Evolutionary conservation across 2,797 vertebrate species (phyloP).

Genomic region (Telmatherina bonti): DNA sequence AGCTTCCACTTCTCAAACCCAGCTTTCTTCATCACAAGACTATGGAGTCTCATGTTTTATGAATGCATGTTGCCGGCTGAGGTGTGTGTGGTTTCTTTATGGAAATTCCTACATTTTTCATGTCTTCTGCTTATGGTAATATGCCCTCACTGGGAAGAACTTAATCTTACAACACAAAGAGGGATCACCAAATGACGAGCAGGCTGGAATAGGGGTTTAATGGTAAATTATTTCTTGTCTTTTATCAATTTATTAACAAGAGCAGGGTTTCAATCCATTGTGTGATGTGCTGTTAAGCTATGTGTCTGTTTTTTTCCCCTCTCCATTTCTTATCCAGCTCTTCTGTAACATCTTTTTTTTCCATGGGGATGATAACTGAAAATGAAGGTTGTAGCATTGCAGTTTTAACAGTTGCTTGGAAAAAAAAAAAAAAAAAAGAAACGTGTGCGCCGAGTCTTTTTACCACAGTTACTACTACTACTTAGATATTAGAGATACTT

Average conservation of each 20-base stretch:
- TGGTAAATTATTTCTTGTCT: constrained; percentile 53
- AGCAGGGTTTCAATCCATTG: constrained; percentile 65
- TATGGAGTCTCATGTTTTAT: constrained; percentile 69
- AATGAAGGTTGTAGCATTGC: constrained; percentile 72
- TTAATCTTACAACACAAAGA: constrained; percentile 45
- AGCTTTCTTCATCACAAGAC: constrained; percentile 68
- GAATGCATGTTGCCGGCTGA: constrained; percentile 68
- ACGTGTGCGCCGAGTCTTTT: constrained; percentile 52
- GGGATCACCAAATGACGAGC: constrained; percentile 52
- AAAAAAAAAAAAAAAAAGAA: constrained; percentile 11
- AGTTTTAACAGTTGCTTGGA: constrained; percentile 77
- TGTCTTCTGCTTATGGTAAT: constrained; percentile 41
- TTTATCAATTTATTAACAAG: constrained; percentile 67
- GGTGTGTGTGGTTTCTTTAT: constrained; percentile 53
- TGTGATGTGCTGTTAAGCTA: constrained; percentile 53
- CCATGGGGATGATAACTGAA: constrained; percentile 42
- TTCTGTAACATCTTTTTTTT: constrained; percentile 14
- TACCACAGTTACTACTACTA: constrained; percentile 49
- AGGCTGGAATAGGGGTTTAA: constrained; percentile 30
- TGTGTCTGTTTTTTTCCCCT: constrained; percentile 19
- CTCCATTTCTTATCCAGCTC: constrained; percentile 26
- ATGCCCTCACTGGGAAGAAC: constrained; percentile 37
- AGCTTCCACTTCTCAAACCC: constrained; percentile 69
- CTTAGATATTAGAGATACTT: constrained; percentile 54
- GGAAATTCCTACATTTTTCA: constrained; percentile 64